Evolutionary conservation across 2,797 vertebrate species (phyloP).

Genomic region (Scyliorhinus canicula): DNA sequence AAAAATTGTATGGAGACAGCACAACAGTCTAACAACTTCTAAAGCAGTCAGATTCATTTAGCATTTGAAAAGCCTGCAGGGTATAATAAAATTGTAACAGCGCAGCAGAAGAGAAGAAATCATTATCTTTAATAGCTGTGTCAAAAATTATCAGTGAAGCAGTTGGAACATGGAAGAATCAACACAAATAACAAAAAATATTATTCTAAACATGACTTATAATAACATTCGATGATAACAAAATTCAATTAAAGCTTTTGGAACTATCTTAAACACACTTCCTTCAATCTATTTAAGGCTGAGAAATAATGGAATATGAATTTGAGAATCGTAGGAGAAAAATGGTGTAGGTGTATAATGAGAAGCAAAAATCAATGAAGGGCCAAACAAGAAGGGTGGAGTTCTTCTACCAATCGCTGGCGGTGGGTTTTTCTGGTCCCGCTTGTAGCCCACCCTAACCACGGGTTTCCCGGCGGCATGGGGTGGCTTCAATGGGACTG

Average conservation of each 20-base stretch:
- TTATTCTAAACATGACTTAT: conserved; percentile 8
- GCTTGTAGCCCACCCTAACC: too few relatives aligned
- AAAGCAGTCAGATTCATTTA: not conserved
- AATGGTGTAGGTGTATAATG: not conserved
- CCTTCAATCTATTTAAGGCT: not conserved
- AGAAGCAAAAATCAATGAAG: not conserved
- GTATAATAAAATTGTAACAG: conserved; percentile 16
- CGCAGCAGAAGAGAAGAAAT: conserved; percentile 14
- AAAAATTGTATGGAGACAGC: not conserved
- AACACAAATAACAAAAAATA: conserved; percentile 2
- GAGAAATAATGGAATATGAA: not conserved
- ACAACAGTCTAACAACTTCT: not conserved
- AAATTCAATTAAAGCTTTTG: conserved; percentile 21
- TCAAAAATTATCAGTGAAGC: not conserved
- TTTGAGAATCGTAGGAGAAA: not conserved
- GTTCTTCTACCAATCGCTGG: too few relatives aligned
- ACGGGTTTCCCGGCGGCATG: too few relatives aligned
- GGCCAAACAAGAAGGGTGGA: not conserved
- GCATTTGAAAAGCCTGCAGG: conserved; percentile 30
- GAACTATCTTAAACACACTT: not conserved
- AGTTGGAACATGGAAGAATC: conserved; percentile 12
- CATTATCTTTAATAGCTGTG: not conserved
- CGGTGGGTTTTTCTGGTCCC: too few relatives aligned
- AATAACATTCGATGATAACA: not conserved
- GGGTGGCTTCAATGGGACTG: too few relatives aligned